Conservation (phyloP, 2,888 invertebrate species). For the Cantharis flavilabris region DNA sequence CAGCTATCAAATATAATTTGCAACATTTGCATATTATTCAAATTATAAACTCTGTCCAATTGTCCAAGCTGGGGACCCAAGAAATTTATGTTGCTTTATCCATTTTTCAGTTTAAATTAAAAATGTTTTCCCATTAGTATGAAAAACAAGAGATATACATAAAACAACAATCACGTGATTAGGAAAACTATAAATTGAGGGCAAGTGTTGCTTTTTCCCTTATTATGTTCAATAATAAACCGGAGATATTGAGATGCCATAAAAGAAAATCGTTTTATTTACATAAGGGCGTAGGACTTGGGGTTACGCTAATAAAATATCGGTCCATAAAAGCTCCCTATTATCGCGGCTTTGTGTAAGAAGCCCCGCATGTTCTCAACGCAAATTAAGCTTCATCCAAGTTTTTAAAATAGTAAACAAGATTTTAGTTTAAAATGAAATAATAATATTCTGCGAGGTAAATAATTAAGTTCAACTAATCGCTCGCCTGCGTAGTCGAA, state of each 20-base stretch:
- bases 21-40: neutral
- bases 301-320: slow-evolving; percentile 35
- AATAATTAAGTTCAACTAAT: neutral
- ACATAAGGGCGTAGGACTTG: slow-evolving; percentile 41
- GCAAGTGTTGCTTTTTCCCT: neutral
- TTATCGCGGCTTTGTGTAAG: slow-evolving; percentile 41
- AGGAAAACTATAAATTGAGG: neutral
- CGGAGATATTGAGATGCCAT: slow-evolving; percentile 41
- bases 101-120: neutral
- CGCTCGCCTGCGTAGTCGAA: neutral
- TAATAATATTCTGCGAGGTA: neutral
- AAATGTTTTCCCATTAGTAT: no score
- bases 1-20: neutral
- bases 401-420: slow-evolving; percentile 39
- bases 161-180: neutral
- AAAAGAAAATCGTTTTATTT: slow-evolving; percentile 52
- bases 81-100: no score
- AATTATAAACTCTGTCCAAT: no score
- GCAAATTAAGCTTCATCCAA: slow-evolving; percentile 41
- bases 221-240: slow-evolving; percentile 21
- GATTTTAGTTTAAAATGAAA: neutral
- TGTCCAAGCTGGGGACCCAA: no score
- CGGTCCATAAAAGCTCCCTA: slow-evolving; percentile 38
- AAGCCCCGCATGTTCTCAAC: slow-evolving; percentile 37
- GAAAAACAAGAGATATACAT: neutral